These are phyloP conservation scores for Cerastoderma edule DNA, from an alignment of 2,888 invertebrate genomes.

Conservation along the genomic window DNA sequence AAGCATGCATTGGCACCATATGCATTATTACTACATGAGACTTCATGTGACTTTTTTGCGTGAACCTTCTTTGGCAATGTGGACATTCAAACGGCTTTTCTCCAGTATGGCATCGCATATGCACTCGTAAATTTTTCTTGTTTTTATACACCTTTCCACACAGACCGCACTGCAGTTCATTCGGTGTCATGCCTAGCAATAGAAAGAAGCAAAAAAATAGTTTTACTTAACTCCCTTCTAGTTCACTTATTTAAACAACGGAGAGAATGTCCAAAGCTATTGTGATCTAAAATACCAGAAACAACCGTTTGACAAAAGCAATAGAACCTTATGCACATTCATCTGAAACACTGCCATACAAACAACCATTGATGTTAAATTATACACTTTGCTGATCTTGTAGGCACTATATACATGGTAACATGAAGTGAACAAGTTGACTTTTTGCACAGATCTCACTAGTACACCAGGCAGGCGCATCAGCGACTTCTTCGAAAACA, in stretches of 20 bases:
- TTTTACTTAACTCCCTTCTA: not conserved
- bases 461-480: not conserved
- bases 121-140: slow-evolving; percentile 28
- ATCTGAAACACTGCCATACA: not conserved
- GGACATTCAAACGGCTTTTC: slow-evolving; percentile 29
- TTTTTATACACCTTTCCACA: slow-evolving; percentile 30
- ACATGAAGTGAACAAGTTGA: not conserved
- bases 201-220: not conserved
- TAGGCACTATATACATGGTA: not conserved
- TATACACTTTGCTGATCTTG: too few species aligned
- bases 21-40: slow-evolving; percentile 18
- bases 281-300: not conserved
- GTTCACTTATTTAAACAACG: not conserved
- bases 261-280: not conserved
- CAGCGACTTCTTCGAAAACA: not conserved
- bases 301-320: not conserved
- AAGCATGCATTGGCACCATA: not conserved
- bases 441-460: not conserved
- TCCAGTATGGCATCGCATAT: slow-evolving; percentile 35
- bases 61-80: slow-evolving; percentile 34
- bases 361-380: not conserved
- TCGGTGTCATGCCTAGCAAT: not conserved
- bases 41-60: slow-evolving; percentile 35
- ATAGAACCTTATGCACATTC: not conserved
- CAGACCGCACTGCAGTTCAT: slow-evolving; percentile 11